Evolutionary conservation across 2,113 vertebrate species (phyloP).

Genomic region (Neolamprologus tretocephalus): DNA sequence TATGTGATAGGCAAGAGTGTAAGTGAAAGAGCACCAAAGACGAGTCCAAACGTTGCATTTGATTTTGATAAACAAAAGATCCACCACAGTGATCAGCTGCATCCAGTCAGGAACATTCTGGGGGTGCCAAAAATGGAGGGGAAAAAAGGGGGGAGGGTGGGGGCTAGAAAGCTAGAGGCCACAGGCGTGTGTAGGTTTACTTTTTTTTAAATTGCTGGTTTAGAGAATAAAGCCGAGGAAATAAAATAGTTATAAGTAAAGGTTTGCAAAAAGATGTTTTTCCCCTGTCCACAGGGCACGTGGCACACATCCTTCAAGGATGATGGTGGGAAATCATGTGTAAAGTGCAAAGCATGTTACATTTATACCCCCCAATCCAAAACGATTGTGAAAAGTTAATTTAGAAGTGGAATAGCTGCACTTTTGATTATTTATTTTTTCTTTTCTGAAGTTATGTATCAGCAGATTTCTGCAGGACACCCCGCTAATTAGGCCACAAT

Average conservation of each 20-base stretch:
- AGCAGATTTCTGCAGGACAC: neutral
- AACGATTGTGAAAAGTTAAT: neutral
- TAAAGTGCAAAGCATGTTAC: neutral
- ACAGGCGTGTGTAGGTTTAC: neutral
- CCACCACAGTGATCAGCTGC: neutral
- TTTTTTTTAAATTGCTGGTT: neutral
- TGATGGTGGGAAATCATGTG: neutral
- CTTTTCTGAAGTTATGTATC: neutral
- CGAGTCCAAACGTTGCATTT: neutral
- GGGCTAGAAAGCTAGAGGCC: neutral
- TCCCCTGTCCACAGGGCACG: neutral
- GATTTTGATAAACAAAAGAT: neutral
- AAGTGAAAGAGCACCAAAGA: neutral
- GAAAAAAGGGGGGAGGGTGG: rapidly evolving
- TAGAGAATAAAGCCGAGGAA: neutral
- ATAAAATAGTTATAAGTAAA: neutral
- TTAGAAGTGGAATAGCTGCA: neutral
- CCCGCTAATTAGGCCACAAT: neutral
- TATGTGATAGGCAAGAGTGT: neutral
- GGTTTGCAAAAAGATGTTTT: neutral
- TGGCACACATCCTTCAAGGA: neutral
- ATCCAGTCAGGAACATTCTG: neutral
- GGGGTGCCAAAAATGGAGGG: neutral
- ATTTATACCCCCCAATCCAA: neutral
- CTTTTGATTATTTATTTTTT: neutral